Evolutionary conservation across 2,888 invertebrate species (phyloP).

Genomic region (Gryllus longicercus): DNA sequence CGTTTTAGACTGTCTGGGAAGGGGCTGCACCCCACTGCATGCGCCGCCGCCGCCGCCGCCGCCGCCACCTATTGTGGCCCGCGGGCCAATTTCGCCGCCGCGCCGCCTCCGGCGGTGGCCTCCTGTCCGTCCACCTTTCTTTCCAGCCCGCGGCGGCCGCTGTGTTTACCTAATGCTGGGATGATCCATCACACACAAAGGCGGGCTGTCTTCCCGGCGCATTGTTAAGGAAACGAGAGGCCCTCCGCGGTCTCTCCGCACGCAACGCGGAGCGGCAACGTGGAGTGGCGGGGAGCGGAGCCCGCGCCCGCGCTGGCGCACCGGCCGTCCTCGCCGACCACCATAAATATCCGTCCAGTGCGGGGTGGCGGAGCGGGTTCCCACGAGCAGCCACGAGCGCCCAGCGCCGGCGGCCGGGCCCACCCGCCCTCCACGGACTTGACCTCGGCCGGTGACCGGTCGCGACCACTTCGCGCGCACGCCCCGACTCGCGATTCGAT

Average conservation of each 20-base stretch:
- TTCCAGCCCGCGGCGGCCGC: neutral
- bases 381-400: neutral
- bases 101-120: neutral
- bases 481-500: neutral
- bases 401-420: neutral
- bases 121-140: neutral
- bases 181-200: constrained; percentile 17
- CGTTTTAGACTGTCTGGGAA: too few relatives aligned
- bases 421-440: neutral
- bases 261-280: neutral
- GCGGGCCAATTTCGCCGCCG: neutral
- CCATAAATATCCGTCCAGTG: constrained; percentile 2
- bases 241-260: neutral
- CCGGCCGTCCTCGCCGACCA: neutral
- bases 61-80: neutral
- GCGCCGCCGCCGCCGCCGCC: neutral
- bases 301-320: neutral
- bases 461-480: neutral
- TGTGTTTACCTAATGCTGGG: constrained; percentile 4
- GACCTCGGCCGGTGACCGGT: neutral
- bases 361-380: neutral
- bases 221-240: constrained; percentile 17
- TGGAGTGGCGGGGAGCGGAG: neutral
- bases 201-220: neutral
- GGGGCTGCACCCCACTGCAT: neutral